phyloP scores from a whole-genome alignment of 2,797 vertebrate species.

The Morelia viridis region DNA sequence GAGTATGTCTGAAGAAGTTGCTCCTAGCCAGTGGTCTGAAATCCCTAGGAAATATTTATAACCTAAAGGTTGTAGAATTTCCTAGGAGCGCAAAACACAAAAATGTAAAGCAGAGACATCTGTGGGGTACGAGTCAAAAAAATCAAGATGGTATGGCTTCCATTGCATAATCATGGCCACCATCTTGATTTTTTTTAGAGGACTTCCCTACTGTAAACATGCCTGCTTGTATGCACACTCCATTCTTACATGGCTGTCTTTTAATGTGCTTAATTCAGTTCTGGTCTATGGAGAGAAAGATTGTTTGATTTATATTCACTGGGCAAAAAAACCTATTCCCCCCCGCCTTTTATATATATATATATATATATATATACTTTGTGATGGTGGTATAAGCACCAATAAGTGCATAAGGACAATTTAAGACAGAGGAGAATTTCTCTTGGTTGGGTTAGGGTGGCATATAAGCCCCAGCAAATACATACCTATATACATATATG shows the following conservation, averaged over 20 bases:
- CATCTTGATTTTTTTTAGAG: background rate
- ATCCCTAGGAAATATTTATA: background rate
- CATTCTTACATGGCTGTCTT: background rate
- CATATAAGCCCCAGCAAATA: background rate
- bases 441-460: background rate
- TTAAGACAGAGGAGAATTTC: background rate
- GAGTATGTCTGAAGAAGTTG: background rate
- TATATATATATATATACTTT: too few relatives aligned
- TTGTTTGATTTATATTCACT: background rate
- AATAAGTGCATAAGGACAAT: background rate
- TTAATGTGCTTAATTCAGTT: background rate
- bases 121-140: background rate
- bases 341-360: too few relatives aligned
- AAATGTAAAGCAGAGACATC: background rate
- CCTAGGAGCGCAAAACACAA: background rate
- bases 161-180: background rate
- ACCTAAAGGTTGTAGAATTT: background rate
- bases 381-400: background rate
- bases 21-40: background rate
- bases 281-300: background rate
- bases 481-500: background rate
- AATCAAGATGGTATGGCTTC: background rate
- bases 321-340: background rate
- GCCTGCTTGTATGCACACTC: background rate
- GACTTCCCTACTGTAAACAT: background rate